Percentiles rank a stretch among this genome's conserved stretches.
Evolutionary conservation across 1,140 invertebrate species (phyloP).

Genomic region (Mamestra configurata): DNA sequence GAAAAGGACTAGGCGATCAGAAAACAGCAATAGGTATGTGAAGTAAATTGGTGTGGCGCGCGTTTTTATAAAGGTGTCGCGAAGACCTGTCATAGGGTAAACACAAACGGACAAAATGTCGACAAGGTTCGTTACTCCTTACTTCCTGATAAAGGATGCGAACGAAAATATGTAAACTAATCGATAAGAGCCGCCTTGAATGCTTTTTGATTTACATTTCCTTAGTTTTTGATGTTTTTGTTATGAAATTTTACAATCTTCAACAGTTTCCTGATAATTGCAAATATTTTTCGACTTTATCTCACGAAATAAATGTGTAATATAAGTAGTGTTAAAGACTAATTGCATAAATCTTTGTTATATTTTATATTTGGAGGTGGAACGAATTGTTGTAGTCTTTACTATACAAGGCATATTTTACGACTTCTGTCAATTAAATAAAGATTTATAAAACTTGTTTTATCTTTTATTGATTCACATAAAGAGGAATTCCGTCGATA

Average conservation of each 20-base stretch:
- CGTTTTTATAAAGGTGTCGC: slow-evolving; percentile 69
- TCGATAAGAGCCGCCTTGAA: slow-evolving; percentile 70
- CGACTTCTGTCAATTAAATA: background rate
- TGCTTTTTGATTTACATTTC: slow-evolving; percentile 49
- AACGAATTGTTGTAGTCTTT: background rate
- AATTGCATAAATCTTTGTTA: background rate
- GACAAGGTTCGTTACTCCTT: slow-evolving; percentile 72
- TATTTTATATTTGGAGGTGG: background rate
- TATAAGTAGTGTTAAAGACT: too few relatives aligned
- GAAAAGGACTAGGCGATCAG: slow-evolving; percentile 68
- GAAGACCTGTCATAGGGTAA: slow-evolving; percentile 70
- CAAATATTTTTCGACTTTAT: background rate
- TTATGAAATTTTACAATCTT: slow-evolving; percentile 31
- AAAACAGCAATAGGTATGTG: slow-evolving; percentile 63
- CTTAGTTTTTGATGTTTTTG: slow-evolving; percentile 56
- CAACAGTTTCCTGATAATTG: slow-evolving; percentile 2
- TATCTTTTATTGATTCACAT: background rate
- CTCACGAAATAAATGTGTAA: too few relatives aligned
- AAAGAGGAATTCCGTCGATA: slow-evolving; percentile 5
- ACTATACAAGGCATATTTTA: background rate
- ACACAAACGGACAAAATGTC: slow-evolving; percentile 58
- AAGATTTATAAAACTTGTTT: slow-evolving; percentile 18
- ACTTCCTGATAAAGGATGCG: slow-evolving; percentile 77
- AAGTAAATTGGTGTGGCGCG: slow-evolving; percentile 51
- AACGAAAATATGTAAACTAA: slow-evolving; percentile 68